Evolutionary conservation across 1,140 invertebrate species (phyloP), one percentile per base, ranked within the genome.

Genomic region (Gyrodactylus salaris): DNA sequence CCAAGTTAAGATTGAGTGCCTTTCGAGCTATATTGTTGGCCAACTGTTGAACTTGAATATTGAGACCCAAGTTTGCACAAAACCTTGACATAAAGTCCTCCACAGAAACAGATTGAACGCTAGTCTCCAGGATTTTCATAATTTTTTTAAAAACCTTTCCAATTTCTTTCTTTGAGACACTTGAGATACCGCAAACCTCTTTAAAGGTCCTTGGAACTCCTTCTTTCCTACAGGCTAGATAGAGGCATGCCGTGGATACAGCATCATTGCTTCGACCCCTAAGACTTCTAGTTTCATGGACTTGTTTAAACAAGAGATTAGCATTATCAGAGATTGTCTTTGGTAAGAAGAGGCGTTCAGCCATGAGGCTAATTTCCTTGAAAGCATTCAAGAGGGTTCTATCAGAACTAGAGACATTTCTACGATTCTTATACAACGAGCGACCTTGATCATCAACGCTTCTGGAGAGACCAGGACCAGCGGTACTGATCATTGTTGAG

Each of bases 121-220:
- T 95, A 0, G 94, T 98, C 76, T 85, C 84, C 78, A 96, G 81
- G 0, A 88, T 89, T 78, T 91, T 90, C 1, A 93, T 79, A 77
- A 96, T 96, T 26, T 94, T 78, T 78, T 94, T 95, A 78, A 95
- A 96, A 78, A 90, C 92, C 76, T 93, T 82, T 0, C 95, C 95
- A 77, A 99, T 99, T 83, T 99, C 95, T 79, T 97, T 97, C 81
- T 98, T 98, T 76, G 92, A 94, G 69, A 98, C 91, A 83, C 93
- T 94, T 77, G 91, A 95, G 26, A 96, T 89, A 7, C 92, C 91
- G 83, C 92, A 97, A 72, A 97, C 96, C 85, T 97, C 92, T 93
- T 85, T 99, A 79, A 99, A 98, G 27, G 95, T 99, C 76, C 95
- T 85, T 0, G 94, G 94, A 0, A 98, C 95, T 19, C 91, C 90